Conservation (phyloP, 2,797 vertebrate genomes). For the Margarornis squamiger region DNA sequence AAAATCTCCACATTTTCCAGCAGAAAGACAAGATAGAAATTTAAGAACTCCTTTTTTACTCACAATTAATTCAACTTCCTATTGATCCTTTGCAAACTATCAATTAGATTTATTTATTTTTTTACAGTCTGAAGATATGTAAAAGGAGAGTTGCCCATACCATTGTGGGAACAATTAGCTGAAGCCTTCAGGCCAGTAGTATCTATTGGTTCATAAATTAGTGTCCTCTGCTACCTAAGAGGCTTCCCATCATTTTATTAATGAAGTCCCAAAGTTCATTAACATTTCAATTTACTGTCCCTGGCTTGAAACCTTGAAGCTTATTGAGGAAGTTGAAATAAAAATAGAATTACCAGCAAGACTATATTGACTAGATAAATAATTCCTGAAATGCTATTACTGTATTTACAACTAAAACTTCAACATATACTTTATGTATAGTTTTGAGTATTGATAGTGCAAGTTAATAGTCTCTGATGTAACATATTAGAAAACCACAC, state of each 20-base stretch:
- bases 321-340: not conserved
- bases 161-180: not conserved
- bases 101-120: not conserved
- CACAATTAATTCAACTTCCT: not conserved
- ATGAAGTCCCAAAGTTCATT: not conserved
- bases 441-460: not conserved
- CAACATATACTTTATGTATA: not conserved
- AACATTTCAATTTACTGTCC: not conserved
- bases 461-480: not conserved
- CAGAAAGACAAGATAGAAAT: not conserved
- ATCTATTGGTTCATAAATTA: not conserved
- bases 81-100: not conserved
- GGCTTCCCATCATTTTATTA: not conserved
- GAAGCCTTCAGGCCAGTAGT: not conserved
- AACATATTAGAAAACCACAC: not conserved
- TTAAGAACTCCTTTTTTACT: not conserved
- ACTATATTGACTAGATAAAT: not conserved
- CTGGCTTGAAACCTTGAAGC: not conserved
- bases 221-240: not conserved
- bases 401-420: not conserved
- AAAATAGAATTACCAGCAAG: not conserved
- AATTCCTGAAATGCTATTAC: not conserved
- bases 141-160: not conserved
- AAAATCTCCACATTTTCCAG: not conserved
- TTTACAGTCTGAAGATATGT: not conserved